Conservation (phyloP, 2,797 vertebrate genomes). For the Esox masquinongy region DNA sequence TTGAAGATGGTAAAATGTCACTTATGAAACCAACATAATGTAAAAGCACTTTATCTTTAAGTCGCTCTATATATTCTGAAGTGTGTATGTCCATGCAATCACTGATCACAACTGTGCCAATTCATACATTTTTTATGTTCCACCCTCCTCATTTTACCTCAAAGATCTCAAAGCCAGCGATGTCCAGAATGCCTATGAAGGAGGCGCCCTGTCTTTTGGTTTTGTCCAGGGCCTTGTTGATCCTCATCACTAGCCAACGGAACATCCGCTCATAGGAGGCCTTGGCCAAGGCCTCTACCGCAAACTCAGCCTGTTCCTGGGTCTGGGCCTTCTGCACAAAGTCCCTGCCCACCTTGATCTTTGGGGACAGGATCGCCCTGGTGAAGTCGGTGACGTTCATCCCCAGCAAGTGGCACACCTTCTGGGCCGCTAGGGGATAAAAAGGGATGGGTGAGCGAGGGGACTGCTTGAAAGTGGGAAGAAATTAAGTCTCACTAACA, state of each 20-base stretch:
- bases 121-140: no score
- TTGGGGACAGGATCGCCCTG: slow-evolving; percentile 81
- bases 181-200: slow-evolving; percentile 88
- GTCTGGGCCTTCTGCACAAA: slow-evolving; percentile 90
- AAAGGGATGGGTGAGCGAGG: background rate
- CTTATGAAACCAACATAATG: no score
- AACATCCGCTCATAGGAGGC: slow-evolving; percentile 87
- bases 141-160: slow-evolving; percentile 67
- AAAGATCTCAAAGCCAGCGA: slow-evolving; percentile 89
- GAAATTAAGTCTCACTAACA: background rate
- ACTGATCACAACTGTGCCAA: no score
- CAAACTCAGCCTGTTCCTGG: slow-evolving; percentile 89
- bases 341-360: slow-evolving; percentile 88
- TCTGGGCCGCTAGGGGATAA: slow-evolving; percentile 79
- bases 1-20: no score
- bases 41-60: no score
- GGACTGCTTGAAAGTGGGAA: background rate
- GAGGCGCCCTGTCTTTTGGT: slow-evolving; percentile 88
- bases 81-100: background rate
- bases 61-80: no score
- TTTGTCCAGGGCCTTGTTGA: slow-evolving; percentile 89
- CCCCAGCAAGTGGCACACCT: slow-evolving; percentile 85
- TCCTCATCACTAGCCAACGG: slow-evolving; percentile 87
- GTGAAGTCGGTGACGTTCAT: slow-evolving; percentile 87
- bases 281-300: slow-evolving; percentile 86